These are phyloP conservation scores for Dasyurus viverrinus DNA, from an alignment of 2,113 vertebrate genomes.

Conservation along the genomic window DNA sequence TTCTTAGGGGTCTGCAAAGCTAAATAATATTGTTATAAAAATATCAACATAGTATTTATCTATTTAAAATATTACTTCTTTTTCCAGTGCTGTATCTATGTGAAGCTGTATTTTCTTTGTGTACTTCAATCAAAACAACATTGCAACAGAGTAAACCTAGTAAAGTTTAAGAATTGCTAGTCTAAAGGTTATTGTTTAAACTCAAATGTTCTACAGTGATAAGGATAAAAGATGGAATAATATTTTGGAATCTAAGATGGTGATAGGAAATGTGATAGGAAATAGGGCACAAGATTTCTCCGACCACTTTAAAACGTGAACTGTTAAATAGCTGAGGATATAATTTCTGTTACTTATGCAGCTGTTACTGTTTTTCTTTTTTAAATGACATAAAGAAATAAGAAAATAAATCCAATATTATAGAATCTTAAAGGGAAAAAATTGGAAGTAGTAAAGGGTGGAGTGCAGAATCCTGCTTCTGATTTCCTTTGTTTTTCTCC, in stretches of 20 bases:
- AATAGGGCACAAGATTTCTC: background rate
- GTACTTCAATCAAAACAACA: background rate
- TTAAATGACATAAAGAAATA: background rate
- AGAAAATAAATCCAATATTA: background rate
- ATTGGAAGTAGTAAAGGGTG: background rate
- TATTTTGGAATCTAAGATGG: background rate
- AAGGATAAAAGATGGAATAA: background rate
- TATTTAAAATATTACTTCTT: background rate
- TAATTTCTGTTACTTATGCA: background rate
- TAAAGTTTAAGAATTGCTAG: background rate
- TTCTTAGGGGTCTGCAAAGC: background rate
- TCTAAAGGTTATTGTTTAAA: background rate
- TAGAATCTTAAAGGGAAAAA: background rate
- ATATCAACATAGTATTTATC: background rate
- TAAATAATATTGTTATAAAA: background rate
- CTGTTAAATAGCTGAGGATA: background rate
- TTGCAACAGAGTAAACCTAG: background rate
- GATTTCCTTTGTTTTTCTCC: background rate
- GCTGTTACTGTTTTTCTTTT: background rate
- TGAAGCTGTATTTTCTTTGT: background rate
- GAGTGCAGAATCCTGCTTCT: background rate
- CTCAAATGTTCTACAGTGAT: background rate
- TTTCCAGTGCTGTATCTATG: background rate
- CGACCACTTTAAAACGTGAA: background rate
- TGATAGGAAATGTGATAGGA: background rate